phyloP scores from a whole-genome alignment of 2,113 vertebrate genomes.

The Pionites leucogaster region DNA sequence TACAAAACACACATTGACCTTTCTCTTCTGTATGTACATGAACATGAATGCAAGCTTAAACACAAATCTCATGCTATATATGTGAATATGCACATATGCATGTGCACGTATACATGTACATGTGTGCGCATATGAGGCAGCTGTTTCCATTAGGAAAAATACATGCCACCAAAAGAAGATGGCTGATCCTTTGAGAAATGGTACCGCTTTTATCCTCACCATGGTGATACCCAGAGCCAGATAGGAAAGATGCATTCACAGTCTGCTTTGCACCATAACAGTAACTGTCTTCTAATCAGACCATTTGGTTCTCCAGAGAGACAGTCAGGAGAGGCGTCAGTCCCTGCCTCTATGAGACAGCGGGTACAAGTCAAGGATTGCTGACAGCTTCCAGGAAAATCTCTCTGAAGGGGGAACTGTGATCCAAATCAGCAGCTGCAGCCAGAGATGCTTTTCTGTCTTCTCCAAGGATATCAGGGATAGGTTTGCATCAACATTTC shows the following conservation, averaged over 20 bases:
- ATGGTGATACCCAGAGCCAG: rapidly evolving
- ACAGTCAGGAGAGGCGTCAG: neutral
- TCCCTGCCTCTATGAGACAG: neutral
- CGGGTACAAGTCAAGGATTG: neutral
- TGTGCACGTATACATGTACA: rapidly evolving
- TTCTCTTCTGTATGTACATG: neutral
- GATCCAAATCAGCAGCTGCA: neutral
- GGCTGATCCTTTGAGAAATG: neutral
- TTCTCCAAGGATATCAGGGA: neutral
- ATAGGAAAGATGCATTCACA: neutral
- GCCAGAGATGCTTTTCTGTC: neutral
- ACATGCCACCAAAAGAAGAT: neutral
- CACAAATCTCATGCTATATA: neutral
- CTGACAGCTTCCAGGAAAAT: neutral
- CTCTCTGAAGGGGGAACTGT: neutral
- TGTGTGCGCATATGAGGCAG: neutral
- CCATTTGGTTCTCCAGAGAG: neutral
- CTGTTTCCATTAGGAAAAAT: neutral
- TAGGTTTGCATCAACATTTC: neutral
- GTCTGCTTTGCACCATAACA: neutral
- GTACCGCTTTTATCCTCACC: rapidly evolving
- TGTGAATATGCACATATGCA: too few species aligned
- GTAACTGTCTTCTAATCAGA: neutral
- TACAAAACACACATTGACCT: neutral
- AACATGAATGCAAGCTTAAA: neutral